Base-by-base conservation (phyloP, 2,113 vertebrate species). In the Montifringilla adamsi region DNA sequence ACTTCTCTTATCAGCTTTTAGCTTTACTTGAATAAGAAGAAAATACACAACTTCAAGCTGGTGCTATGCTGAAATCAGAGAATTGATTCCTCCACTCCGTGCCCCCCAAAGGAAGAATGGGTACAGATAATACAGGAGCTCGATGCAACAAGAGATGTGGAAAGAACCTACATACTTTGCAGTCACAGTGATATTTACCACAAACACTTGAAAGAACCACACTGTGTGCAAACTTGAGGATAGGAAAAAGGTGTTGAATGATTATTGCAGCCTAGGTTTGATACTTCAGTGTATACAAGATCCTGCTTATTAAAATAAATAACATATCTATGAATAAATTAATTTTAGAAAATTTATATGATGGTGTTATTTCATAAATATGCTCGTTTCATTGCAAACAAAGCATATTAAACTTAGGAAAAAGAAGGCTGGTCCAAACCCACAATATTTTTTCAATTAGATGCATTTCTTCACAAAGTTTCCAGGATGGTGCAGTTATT, bases 1-100 rank as follows among this genome's bases (percentile, higher is more conserved):
- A 87, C 87, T 75, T 84, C 87, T 96, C 68, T 93, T 93, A 97
- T 26, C 90, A 92, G 89, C 86, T 95, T 95, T 79, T 78, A 94
- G 89, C 84, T 83, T 92, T 94, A 95, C 69, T 87, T 94, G 66
- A 91, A 16, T 84, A 95, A 75, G 64, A 80, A 91, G 76, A 84
- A 95, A 89, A 91, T 37, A 91, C 15, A 72, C 56, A 63, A 68
- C 37, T 68, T 87, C 72, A 82, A 60, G 53, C 44, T 47, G 49
- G n/a, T 68, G 49, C 68, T 87, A 35, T 41, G 52, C 47, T 72
- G 58, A 92, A 92, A 91, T 82, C 79, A 94, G 66, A 87, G 74
- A 84, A 81, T 18, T 13, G 39, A 83, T 1, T 55, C 3, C 23
- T 18, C 26, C 49, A 31, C 3, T 4, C 9, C 6, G 15, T 21